phyloP scores from a whole-genome alignment of 2,113 vertebrate species.

The Megaleporinus macrocephalus region DNA sequence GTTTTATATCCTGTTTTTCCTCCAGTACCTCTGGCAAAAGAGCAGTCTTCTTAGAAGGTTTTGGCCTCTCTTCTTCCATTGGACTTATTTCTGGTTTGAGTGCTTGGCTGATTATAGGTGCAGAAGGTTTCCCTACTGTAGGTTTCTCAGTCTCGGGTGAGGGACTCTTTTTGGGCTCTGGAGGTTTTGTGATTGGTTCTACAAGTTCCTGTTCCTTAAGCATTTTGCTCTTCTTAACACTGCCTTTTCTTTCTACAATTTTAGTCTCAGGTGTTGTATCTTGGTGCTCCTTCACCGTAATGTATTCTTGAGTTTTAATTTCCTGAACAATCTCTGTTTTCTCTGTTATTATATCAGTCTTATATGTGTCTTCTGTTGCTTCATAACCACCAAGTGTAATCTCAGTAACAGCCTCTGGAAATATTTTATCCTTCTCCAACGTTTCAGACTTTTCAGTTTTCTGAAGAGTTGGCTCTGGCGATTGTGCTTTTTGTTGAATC shows the following conservation, averaged over 20 bases:
- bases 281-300: constrained; percentile 47
- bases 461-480: constrained; percentile 59
- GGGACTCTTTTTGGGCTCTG: constrained; percentile 59
- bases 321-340: constrained; percentile 47
- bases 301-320: constrained; percentile 37
- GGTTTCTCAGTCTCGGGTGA: constrained; percentile 48
- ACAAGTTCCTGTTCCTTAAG: constrained; percentile 56
- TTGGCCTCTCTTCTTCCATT: constrained; percentile 42
- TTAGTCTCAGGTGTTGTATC: not conserved
- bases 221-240: constrained; percentile 58
- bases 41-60: constrained; percentile 26
- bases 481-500: constrained; percentile 63
- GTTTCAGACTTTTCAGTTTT: constrained; percentile 50
- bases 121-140: constrained; percentile 43
- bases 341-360: no score
- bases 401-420: constrained; percentile 54
- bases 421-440: constrained; percentile 32
- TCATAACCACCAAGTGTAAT: constrained; percentile 44
- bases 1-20: constrained; percentile 39
- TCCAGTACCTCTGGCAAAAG: constrained; percentile 41
- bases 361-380: constrained; percentile 57
- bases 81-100: constrained; percentile 37
- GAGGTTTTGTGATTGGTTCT: constrained; percentile 42
- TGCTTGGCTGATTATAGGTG: constrained; percentile 2
- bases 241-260: constrained; percentile 39